Percentiles rank a stretch among this genome's conserved stretches.
Evolutionary conservation across 2,888 invertebrate species (phyloP).

Genomic region (Xiphydria camelus): DNA sequence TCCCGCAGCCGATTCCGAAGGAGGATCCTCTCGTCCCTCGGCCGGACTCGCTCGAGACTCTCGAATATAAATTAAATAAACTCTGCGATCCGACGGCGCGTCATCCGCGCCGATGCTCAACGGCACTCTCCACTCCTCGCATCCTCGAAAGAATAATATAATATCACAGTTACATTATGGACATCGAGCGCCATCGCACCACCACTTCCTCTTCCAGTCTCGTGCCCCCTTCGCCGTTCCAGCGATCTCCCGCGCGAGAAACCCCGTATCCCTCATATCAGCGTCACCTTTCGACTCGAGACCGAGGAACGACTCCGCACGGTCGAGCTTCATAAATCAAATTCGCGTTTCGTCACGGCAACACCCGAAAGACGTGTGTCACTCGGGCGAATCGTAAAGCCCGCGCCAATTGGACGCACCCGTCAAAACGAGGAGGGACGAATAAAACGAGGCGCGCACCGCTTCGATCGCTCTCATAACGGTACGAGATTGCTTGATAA

Average conservation of each 20-base stretch:
- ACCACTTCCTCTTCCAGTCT: conserved; percentile 1
- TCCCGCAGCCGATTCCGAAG: conserved; percentile 7
- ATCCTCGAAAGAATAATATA: conserved; percentile 42
- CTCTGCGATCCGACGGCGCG: conserved; percentile 9
- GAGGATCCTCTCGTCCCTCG: conserved; percentile 7
- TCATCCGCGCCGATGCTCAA: conserved; percentile 9
- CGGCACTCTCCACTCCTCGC: conserved; percentile 15
- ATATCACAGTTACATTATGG: conserved; percentile 57
- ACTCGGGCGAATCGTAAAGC: conserved; percentile 2
- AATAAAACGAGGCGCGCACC: not conserved
- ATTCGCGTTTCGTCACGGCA: no score
- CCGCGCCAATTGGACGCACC: not conserved
- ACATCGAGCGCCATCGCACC: conserved; percentile 34
- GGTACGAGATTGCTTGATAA: conserved; percentile 19
- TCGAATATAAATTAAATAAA: conserved; percentile 18
- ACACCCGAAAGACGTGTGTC: no score
- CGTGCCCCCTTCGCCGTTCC: not conserved
- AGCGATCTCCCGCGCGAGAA: not conserved
- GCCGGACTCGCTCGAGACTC: conserved; percentile 5
- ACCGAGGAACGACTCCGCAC: no score
- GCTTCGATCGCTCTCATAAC: not conserved
- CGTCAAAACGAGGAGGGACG: conserved; percentile 1
- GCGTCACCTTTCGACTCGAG: no score
- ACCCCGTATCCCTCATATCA: no score
- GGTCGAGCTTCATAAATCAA: no score